A percentile compares a stretch with the other conserved stretches of the same genome.
Evolutionary conservation across 2,113 vertebrate genomes (phyloP).

Genomic region (Macrotis lagotis): DNA sequence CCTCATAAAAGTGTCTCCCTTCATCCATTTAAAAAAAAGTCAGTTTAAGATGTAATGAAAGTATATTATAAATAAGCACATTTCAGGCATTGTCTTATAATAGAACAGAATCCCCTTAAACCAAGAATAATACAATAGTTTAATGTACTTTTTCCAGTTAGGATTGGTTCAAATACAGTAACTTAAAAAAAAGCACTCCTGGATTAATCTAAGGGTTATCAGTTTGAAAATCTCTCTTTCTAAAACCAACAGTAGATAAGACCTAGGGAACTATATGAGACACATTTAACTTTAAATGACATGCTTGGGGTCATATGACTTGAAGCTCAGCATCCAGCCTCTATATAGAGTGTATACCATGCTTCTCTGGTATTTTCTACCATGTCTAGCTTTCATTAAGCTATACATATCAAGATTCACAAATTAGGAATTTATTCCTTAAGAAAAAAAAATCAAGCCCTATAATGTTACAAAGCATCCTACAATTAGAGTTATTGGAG

Average conservation of each 20-base stretch:
- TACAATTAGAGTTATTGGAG: background rate
- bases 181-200: constrained; percentile 10
- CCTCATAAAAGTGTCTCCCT: background rate
- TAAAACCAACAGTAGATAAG: background rate
- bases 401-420: background rate
- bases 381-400: constrained; percentile 5
- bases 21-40: background rate
- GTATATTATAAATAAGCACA: background rate
- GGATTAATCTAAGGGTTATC: background rate
- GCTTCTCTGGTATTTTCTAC: constrained; percentile 5
- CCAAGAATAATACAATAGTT: background rate
- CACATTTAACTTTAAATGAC: background rate
- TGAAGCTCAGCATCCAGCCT: background rate
- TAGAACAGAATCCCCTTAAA: constrained; percentile 9
- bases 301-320: background rate
- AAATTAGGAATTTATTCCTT: constrained; percentile 26
- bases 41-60: background rate
- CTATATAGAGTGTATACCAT: too few relatives aligned
- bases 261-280: background rate
- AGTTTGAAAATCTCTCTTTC: background rate
- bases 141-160: constrained; percentile 9
- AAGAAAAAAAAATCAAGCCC: background rate
- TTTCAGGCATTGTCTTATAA: background rate
- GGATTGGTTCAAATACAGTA: background rate
- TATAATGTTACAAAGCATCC: background rate